phyloP scores from a whole-genome alignment of 2,888 invertebrate species.

The Agrochola litura region DNA sequence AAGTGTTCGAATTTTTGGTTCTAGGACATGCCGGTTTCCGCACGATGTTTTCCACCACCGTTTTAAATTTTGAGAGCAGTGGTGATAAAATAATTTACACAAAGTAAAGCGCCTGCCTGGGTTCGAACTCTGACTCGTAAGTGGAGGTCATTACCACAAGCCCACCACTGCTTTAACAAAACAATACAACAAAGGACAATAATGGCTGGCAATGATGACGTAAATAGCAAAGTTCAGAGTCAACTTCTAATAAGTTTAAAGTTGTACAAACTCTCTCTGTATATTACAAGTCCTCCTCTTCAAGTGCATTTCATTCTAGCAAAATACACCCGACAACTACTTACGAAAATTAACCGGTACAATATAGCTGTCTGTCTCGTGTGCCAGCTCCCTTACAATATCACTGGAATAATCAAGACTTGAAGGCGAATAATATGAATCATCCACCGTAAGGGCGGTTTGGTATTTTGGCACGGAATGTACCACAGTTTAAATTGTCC shows the following conservation, averaged over 20 bases:
- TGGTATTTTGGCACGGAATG: conserved; percentile 68
- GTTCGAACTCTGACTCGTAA: no score
- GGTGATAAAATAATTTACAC: no score
- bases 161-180: no score
- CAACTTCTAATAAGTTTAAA: conserved; percentile 16
- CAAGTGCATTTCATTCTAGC: conserved; percentile 23
- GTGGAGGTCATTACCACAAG: no score
- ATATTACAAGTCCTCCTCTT: conserved; percentile 13
- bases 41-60: no score
- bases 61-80: no score
- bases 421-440: conserved; percentile 74
- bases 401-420: conserved; percentile 71
- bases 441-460: conserved; percentile 62
- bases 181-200: no score
- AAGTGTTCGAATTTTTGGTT: no score
- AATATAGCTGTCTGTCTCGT: conserved; percentile 41
- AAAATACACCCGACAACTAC: conserved; percentile 11
- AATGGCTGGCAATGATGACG: neutral
- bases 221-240: neutral
- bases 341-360: conserved; percentile 35
- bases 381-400: conserved; percentile 57
- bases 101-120: no score
- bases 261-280: neutral
- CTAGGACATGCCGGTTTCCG: no score
- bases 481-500: conserved; percentile 67